Evolutionary conservation across 1,140 invertebrate species (phyloP), one percentile per base, ranked within the genome.

Genomic region (Drosophila ambigua): DNA sequence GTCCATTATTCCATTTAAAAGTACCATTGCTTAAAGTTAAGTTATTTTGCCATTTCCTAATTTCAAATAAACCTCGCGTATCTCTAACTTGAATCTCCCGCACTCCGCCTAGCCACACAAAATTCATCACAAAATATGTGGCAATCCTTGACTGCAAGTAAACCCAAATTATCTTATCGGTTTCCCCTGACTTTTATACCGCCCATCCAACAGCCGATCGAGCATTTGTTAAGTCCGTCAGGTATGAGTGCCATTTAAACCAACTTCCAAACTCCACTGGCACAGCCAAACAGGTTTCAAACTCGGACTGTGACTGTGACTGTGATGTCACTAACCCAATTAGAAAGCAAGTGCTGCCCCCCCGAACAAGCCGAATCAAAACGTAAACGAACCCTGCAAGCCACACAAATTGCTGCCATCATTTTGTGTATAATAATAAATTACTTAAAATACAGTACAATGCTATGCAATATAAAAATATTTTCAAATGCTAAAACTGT

Each of bases 301-400:
- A 5, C 58, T 23, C 26, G 26, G 26, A 26, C 20, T 20, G 20
- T 20, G 23, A 26, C 20, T 20, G 20, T 20, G 23, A 4, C 9
- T 69, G 65, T 69, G 52, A 71, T 71, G 67, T 71, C 52, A 69
- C 65, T 58, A 69, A 58, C 65, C 67, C 67, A 71, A 71, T 71
- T 69, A 71, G 65, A 71, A 71, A 71, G 65, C 65, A 71, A 71
- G 67, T 71, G n/a, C 66, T 65, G 66, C 35, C 31, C 5, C 39
- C 8, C 8, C 39, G 31, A 13, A 23, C 49, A 68, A 13, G 4
- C 49, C 49, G 24, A 53, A 54, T 66, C 65, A 26, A 26, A 68
- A 43, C 65, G 48, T 41, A 23, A 64, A 4, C 23, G 23, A 4
- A 24, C 23, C 23, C 23, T 24, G 23, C 43, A 7, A 9, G 2